These are phyloP conservation scores for Pachydiplax longipennis DNA, from an alignment of 2,888 invertebrate genomes.

Conservation along the genomic window DNA sequence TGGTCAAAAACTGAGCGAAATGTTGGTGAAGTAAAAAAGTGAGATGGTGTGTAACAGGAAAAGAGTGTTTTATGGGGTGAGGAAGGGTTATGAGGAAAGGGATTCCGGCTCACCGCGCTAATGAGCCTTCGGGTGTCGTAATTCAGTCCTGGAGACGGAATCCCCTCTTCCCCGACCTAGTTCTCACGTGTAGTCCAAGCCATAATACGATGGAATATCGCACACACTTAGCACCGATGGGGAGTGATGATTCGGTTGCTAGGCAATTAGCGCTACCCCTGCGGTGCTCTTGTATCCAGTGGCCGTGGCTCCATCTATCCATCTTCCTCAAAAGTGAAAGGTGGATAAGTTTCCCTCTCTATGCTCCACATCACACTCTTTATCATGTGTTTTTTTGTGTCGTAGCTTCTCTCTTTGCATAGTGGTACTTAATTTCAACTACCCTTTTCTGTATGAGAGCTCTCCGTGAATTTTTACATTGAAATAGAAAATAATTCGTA, in stretches of 20 bases:
- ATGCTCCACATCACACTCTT: not conserved
- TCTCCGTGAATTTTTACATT: no score
- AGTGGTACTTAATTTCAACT: not conserved
- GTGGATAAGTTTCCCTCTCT: not conserved
- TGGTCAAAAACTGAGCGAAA: no score
- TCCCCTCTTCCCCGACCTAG: not conserved
- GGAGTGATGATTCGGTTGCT: not conserved
- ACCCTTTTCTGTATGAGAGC: not conserved
- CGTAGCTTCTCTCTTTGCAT: not conserved
- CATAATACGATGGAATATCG: not conserved
- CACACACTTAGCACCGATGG: not conserved
- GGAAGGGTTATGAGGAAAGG: not conserved
- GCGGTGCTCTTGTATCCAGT: not conserved
- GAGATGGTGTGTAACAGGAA: no score
- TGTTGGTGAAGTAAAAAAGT: no score
- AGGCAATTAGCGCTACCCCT: not conserved
- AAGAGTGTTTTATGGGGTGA: not conserved
- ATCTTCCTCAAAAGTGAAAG: not conserved
- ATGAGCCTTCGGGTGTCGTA: not conserved
- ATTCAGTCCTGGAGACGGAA: not conserved
- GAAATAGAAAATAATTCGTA: no score
- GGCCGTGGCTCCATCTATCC: not conserved
- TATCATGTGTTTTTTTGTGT: not conserved
- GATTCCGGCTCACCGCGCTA: not conserved
- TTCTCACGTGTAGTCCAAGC: not conserved